Conservation (phyloP, 2,797 vertebrate species). For the Paratrypauchen microcephalus region DNA sequence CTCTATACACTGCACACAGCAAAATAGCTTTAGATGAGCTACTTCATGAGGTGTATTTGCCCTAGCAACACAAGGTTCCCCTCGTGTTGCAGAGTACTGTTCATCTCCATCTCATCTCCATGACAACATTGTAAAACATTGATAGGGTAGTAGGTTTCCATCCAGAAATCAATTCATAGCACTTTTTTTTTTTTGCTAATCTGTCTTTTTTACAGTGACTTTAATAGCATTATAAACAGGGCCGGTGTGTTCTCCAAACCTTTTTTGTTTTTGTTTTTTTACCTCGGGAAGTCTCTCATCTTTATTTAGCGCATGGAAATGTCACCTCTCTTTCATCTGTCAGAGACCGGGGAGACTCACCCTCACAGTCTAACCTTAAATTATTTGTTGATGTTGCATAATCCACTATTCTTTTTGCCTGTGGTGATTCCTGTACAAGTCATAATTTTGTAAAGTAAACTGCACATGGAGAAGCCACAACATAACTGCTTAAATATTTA, state of each 20-base stretch:
- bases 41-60: conserved; percentile 36
- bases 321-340: conserved; percentile 5
- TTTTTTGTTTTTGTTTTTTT: not conserved
- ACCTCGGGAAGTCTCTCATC: not conserved
- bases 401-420: not conserved
- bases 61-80: conserved; percentile 51
- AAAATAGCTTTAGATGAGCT: conserved; percentile 13
- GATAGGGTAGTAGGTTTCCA: conserved; percentile 22
- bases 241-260: not conserved
- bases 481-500: not conserved
- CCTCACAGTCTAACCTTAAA: not conserved
- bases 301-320: not conserved
- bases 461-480: not conserved
- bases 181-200: conserved; percentile 2
- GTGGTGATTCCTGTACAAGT: not conserved
- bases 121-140: conserved; percentile 63
- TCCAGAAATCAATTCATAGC: conserved; percentile 20
- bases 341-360: not conserved
- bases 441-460: not conserved
- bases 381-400: not conserved
- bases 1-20: not conserved
- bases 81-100: conserved; percentile 44
- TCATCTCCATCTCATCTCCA: conserved; percentile 61
- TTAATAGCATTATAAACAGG: not conserved
- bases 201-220: not conserved